phyloP scores from a whole-genome alignment of 2,888 invertebrate species.

The Noctua comes region DNA sequence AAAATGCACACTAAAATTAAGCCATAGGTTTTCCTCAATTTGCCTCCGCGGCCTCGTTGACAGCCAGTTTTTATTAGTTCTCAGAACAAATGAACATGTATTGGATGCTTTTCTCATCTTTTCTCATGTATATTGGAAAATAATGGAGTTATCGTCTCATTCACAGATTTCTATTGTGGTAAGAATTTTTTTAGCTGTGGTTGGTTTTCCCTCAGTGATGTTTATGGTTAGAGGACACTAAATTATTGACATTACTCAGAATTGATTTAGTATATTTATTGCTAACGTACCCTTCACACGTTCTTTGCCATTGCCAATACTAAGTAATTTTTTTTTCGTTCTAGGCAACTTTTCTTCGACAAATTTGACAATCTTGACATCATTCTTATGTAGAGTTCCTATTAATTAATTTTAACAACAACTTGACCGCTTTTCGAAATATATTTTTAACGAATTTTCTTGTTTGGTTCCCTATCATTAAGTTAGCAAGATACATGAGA shows the following conservation, averaged over 20 bases:
- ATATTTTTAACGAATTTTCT: too few relatives aligned
- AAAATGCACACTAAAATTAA: too few relatives aligned
- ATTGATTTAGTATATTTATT: background rate
- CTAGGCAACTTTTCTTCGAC: too few relatives aligned
- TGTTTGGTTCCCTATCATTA: too few relatives aligned
- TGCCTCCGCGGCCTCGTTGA: background rate
- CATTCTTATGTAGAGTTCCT: too few relatives aligned
- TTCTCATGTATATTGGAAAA: constrained; percentile 37
- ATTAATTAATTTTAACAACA: too few relatives aligned
- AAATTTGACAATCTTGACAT: too few relatives aligned
- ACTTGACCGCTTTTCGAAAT: too few relatives aligned
- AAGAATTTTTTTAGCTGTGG: background rate
- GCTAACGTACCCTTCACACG: background rate
- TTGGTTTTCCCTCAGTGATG: constrained; percentile 29
- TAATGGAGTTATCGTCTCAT: constrained; percentile 17
- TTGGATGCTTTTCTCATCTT: constrained; percentile 28
- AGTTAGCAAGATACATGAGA: too few relatives aligned
- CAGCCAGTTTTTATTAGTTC: constrained; percentile 17
- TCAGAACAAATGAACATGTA: constrained; percentile 30
- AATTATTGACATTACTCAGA: background rate
- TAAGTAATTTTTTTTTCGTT: background rate
- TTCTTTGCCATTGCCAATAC: background rate
- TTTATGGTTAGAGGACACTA: background rate
- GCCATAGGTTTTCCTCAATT: background rate
- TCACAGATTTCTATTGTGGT: constrained; percentile 34